Evolutionary conservation across 2,113 vertebrate species (phyloP), one percentile per base, ranked within the genome.

Genomic region (Dolichotis patagonum): DNA sequence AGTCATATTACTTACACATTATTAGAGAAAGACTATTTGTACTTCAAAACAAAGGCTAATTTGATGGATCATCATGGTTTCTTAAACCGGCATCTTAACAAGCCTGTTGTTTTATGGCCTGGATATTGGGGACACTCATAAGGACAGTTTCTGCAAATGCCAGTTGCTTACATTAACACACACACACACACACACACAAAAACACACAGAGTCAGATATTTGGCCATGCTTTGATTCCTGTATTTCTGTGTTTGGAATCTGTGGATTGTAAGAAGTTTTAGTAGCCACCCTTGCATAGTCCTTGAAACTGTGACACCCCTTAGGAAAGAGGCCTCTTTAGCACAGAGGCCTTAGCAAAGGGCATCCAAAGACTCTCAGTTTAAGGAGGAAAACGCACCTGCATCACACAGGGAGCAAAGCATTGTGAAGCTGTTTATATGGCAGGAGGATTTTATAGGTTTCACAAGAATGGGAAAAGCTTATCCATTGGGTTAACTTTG

Each of bases 1-100:
- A 75, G 94, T 96, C 96, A 91, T 91, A 92, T 96, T 98, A 97
- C 96, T 98, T 97, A 96, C 97, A 77, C 49, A 38, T 96, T 98
- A 97, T 97, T 96, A 98, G 98, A 97, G 86, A 97, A 96, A 95
- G 95, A 95, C 93, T 93, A 97, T 97, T 97, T 97, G 88, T 46
- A 96, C 88, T 97, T 98, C 80, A 97, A 97, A 98, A 97, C 91
- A 83, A 97, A 96, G 63, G 73, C 80, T 89, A 95, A 91, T 91
- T 96, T 98, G 98, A 98, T 93, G 97, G 98, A 98, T 98, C 98
- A 98, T 97, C 98, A 98, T 96, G 97, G 88, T 98, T 98, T 98
- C 85, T 85, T 83, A 96, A 95, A 97, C 94, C 41, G 60, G 97
- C 98, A 97, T 85, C 1, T 91, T 96, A 97, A 98, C 91, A 96